These are phyloP conservation scores for Polypedilum pembai DNA, from an alignment of 1,140 invertebrate species.

Conservation along the genomic window DNA sequence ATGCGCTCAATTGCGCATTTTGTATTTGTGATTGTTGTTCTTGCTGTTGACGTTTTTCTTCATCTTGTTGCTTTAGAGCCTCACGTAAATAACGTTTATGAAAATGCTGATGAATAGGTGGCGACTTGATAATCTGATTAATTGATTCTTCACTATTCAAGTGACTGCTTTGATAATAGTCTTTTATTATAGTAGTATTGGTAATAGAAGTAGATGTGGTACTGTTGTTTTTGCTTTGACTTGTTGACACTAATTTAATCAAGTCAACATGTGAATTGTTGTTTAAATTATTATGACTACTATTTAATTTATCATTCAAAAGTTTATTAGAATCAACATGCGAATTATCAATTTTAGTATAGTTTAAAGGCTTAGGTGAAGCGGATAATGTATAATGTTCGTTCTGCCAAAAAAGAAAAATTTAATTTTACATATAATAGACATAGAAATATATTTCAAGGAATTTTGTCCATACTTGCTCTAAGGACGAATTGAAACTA, in stretches of 20 bases:
- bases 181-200: neutral
- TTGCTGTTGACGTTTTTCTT: slow-evolving; percentile 12
- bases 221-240: neutral
- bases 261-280: neutral
- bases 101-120: slow-evolving; percentile 29
- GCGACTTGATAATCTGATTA: slow-evolving; percentile 3
- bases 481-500: slow-evolving; percentile 30
- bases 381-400: neutral
- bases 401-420: neutral
- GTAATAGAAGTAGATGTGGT: neutral
- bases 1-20: slow-evolving; percentile 18
- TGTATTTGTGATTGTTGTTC: slow-evolving; percentile 15
- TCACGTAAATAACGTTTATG: slow-evolving; percentile 31
- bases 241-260: neutral
- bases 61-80: neutral
- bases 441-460: neutral
- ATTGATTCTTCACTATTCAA: slow-evolving; percentile 13
- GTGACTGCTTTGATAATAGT: neutral
- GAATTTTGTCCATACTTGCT: slow-evolving; percentile 30
- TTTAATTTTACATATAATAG: neutral
- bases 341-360: slow-evolving; percentile 2
- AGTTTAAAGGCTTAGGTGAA: slow-evolving; percentile 22
- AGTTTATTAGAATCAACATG: neutral
- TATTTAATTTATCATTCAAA: neutral
- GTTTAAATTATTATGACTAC: slow-evolving; percentile 5